A percentile compares a stretch with the other conserved stretches of the same genome.
Conservation (phyloP, 2,888 invertebrate species). For the Rhamphomyia laevipes region DNA sequence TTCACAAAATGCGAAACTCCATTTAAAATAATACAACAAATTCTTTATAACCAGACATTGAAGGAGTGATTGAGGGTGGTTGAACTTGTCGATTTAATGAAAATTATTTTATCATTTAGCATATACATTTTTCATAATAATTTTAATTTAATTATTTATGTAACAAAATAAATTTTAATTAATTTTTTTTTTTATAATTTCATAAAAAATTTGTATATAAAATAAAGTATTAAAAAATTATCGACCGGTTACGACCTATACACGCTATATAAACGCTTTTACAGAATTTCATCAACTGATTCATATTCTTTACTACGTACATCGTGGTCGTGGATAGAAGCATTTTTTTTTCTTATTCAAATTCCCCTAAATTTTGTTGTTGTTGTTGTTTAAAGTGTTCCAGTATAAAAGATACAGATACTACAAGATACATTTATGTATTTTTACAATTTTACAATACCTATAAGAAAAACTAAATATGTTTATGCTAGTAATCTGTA, state of each 20-base stretch:
- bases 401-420: no score
- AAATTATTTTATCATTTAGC: no score
- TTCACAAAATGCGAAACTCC: no score
- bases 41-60: background rate
- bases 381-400: background rate
- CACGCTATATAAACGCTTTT: background rate
- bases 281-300: background rate
- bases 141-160: no score
- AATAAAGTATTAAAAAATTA: background rate
- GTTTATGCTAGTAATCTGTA: no score
- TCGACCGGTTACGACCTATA: conserved; percentile 1
- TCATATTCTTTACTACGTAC: background rate
- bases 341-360: background rate
- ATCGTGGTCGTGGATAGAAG: background rate
- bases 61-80: conserved; percentile 1
- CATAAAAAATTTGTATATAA: background rate
- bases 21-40: no score
- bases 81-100: background rate
- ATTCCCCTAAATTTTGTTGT: background rate
- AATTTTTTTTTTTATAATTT: background rate
- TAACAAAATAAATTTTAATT: no score
- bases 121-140: no score
- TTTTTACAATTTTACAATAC: no score
- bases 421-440: no score
- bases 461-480: no score